These are phyloP conservation scores for Crocuta crocuta DNA, from an alignment of 2,113 vertebrate species.

Conservation along the genomic window DNA sequence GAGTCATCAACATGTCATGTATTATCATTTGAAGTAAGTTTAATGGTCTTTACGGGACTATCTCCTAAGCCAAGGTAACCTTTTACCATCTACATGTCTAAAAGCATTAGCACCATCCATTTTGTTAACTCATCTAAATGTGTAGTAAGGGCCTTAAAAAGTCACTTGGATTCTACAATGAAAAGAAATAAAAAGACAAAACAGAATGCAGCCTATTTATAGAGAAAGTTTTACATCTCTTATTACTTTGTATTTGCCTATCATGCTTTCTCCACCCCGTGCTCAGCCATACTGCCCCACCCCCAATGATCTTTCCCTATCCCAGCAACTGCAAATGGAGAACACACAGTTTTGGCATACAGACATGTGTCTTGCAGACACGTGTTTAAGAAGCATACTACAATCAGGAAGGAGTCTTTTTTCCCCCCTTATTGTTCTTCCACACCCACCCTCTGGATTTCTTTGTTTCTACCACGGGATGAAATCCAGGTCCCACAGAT, in stretches of 20 bases:
- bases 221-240: not conserved
- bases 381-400: not conserved
- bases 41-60: not conserved
- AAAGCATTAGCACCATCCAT: not conserved
- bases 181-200: not conserved
- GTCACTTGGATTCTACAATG: not conserved
- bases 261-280: not conserved
- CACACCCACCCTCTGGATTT: not conserved
- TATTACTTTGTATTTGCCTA: not conserved
- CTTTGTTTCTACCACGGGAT: not conserved
- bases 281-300: not conserved
- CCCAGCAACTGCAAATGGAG: not conserved
- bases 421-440: not conserved
- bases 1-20: not conserved
- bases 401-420: not conserved
- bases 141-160: not conserved
- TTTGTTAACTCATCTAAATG: not conserved
- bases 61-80: not conserved
- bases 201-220: not conserved
- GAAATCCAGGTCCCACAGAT: not conserved
- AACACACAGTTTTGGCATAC: not conserved
- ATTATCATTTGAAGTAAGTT: not conserved
- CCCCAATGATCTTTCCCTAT: not conserved
- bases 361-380: not conserved
- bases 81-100: not conserved